Conservation (phyloP, 2,113 vertebrate species). For the Plectropomus leopardus region DNA sequence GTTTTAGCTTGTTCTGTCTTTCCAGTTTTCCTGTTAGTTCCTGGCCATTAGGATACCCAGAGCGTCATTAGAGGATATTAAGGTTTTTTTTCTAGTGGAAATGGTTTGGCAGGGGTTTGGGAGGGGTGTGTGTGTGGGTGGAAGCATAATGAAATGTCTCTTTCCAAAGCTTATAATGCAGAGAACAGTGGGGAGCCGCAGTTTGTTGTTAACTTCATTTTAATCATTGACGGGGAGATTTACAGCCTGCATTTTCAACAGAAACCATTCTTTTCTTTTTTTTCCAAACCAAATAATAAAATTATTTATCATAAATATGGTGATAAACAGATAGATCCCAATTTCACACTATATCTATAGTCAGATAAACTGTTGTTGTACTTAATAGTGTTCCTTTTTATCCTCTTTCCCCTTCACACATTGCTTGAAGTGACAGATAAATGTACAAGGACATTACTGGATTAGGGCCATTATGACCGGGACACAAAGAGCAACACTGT, state of each 20-base stretch:
- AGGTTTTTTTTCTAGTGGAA: constrained; percentile 34
- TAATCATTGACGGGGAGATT: neutral
- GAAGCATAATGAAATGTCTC: constrained; percentile 36
- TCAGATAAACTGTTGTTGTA: constrained; percentile 6
- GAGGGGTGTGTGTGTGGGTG: constrained; percentile 2
- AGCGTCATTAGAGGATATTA: constrained; percentile 62
- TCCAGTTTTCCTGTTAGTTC: constrained; percentile 55
- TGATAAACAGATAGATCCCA: neutral
- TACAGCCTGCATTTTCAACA: neutral
- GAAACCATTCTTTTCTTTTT: neutral
- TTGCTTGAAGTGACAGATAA: constrained; percentile 50
- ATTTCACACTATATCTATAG: neutral
- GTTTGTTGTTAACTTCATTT: constrained; percentile 40
- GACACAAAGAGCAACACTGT: constrained; percentile 70
- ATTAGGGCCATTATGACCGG: constrained; percentile 67
- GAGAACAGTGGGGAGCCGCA: constrained; percentile 31
- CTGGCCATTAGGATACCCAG: constrained; percentile 46
- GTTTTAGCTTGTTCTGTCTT: constrained; percentile 38
- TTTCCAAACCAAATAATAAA: neutral
- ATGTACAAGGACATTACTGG: constrained; percentile 58
- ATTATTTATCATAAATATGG: neutral
- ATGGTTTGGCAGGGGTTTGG: constrained; percentile 30
- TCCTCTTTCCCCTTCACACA: constrained; percentile 17
- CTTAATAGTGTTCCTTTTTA: neutral
- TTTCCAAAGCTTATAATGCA: constrained; percentile 36